Evolutionary conservation across 2,113 vertebrate species (phyloP).

Genomic region (Pseudorectes ferrugineus): DNA sequence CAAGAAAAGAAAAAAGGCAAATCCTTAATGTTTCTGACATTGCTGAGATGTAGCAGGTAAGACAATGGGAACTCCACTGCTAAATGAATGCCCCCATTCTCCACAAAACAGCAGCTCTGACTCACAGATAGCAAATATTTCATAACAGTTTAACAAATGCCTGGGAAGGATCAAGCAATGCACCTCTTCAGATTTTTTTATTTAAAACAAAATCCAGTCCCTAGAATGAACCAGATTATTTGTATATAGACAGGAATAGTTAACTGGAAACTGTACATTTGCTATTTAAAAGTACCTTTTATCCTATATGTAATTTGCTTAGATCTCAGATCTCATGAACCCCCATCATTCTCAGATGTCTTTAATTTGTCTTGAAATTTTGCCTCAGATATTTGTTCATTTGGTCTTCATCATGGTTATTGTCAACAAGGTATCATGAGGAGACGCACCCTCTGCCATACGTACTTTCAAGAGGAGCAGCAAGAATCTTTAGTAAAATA

Average conservation of each 20-base stretch:
- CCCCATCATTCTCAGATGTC: neutral
- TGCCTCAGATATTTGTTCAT: neutral
- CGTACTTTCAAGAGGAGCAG: neutral
- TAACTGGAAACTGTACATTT: neutral
- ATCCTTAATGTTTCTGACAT: neutral
- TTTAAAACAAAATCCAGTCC: neutral
- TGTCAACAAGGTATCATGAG: neutral
- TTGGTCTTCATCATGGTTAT: neutral
- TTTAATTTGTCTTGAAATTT: neutral
- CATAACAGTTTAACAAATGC: neutral
- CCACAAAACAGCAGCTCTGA: neutral
- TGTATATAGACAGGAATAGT: neutral
- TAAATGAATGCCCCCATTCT: neutral
- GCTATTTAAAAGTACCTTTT: neutral
- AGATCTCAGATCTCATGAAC: neutral
- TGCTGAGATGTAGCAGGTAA: neutral
- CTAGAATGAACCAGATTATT: neutral
- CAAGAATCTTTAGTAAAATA: neutral
- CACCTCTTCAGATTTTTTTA: neutral
- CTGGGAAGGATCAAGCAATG: neutral
- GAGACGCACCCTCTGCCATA: neutral
- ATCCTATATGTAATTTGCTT: neutral
- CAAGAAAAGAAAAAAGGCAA: neutral
- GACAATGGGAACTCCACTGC: neutral
- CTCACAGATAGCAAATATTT: neutral